phyloP scores from a whole-genome alignment of 2,888 invertebrate species.

The Myopa testacea region DNA sequence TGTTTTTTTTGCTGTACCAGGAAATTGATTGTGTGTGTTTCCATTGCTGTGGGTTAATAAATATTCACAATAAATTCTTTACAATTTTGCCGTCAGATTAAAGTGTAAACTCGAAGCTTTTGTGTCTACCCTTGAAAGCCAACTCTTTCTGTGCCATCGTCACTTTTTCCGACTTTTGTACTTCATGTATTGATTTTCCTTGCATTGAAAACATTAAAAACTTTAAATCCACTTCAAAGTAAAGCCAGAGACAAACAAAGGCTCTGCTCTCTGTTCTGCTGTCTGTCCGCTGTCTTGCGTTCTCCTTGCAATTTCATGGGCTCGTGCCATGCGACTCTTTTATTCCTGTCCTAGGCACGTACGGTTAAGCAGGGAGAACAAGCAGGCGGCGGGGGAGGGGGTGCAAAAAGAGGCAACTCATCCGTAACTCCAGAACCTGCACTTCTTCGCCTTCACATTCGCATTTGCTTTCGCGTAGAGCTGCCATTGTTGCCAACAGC shows the following conservation, averaged over 20 bases:
- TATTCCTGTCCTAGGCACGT: slow-evolving; percentile 18
- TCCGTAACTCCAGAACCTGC: background rate
- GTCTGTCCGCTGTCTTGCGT: background rate
- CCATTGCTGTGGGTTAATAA: too few relatives aligned
- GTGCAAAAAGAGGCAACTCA: too few relatives aligned
- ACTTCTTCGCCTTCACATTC: background rate
- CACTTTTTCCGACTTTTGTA: background rate
- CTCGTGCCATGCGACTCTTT: slow-evolving; percentile 14
- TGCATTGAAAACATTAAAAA: background rate
- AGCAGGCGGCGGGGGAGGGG: too few relatives aligned
- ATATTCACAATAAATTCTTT: background rate
- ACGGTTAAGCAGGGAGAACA: background rate
- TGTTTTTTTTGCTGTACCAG: too few relatives aligned
- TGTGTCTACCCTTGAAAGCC: background rate
- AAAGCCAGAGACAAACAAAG: background rate
- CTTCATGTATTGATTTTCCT: slow-evolving; percentile 13
- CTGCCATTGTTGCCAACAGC: too few relatives aligned
- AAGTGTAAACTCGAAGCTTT: background rate
- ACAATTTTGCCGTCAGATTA: background rate
- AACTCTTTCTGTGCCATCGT: background rate
- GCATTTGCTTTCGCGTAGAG: background rate
- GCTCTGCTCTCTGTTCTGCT: slow-evolving; percentile 6
- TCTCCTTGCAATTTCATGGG: slow-evolving; percentile 1
- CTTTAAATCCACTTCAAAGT: slow-evolving; percentile 15
- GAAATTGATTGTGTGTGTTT: too few relatives aligned